Conservation (phyloP, 2,113 vertebrate genomes). For the Calidris pygmaea region DNA sequence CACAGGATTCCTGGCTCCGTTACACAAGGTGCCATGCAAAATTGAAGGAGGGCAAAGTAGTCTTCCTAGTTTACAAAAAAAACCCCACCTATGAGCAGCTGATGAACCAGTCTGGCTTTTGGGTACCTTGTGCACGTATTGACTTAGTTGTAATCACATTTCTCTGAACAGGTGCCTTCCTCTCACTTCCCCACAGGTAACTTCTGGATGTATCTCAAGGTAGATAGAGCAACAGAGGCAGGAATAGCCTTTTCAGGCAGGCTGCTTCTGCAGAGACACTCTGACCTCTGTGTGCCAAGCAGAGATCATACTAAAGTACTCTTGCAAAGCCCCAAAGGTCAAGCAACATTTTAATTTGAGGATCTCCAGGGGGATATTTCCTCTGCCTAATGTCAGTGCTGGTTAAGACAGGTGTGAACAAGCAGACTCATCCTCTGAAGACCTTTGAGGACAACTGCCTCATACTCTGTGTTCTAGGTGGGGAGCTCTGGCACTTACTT, state of each 20-base stretch:
- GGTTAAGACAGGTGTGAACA: rapidly evolving
- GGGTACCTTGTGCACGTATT: neutral
- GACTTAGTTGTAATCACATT: neutral
- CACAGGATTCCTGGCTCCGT: neutral
- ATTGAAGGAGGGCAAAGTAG: neutral
- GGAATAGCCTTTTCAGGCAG: neutral
- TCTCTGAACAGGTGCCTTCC: neutral
- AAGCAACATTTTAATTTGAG: neutral
- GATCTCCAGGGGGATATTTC: neutral
- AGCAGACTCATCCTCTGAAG: neutral
- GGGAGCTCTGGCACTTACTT: neutral
- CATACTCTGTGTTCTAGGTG: neutral
- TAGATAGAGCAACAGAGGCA: neutral
- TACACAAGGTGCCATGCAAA: neutral
- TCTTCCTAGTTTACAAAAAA: neutral
- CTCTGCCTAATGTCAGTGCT: neutral
- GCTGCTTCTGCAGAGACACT: neutral
- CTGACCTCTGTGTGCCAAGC: neutral
- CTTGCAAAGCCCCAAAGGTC: neutral
- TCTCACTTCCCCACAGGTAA: neutral
- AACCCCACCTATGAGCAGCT: neutral
- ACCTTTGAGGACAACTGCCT: neutral
- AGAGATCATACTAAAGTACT: neutral
- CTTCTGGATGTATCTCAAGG: neutral
- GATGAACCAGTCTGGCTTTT: neutral